Evolutionary conservation across 1,140 invertebrate species (phyloP).

Genomic region (Mercenaria mercenaria): DNA sequence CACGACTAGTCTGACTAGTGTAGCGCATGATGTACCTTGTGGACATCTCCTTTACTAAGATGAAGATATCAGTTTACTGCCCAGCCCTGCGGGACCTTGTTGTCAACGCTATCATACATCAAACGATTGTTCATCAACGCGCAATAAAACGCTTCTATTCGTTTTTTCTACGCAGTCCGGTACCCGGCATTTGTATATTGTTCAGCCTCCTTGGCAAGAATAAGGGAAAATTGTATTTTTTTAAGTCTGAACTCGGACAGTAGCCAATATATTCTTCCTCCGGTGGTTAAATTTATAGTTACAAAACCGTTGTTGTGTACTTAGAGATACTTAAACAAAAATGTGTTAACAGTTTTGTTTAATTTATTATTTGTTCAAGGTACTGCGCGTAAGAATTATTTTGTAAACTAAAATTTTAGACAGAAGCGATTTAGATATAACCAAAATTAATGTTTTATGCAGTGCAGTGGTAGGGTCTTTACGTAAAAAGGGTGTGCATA

Average conservation of each 20-base stretch:
- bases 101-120: not conserved
- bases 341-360: too few species aligned
- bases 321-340: too few species aligned
- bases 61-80: constrained; percentile 1
- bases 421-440: not conserved
- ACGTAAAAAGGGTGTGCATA: not conserved
- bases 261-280: too few species aligned
- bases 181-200: not conserved
- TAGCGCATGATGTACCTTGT: constrained; percentile 2
- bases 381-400: too few species aligned
- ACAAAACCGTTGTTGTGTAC: too few species aligned
- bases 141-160: not conserved
- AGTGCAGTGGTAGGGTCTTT: not conserved
- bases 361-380: too few species aligned
- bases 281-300: too few species aligned
- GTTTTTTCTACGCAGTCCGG: not conserved
- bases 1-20: not conserved
- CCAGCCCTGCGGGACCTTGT: not conserved
- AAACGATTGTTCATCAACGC: not conserved
- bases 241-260: not conserved
- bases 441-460: not conserved
- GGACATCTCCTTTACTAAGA: constrained; percentile 4
- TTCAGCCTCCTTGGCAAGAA: not conserved
- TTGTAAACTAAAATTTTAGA: too few species aligned
- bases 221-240: not conserved